phyloP scores from a whole-genome alignment of 1,140 invertebrate species.

The Diachasma alloeum region DNA sequence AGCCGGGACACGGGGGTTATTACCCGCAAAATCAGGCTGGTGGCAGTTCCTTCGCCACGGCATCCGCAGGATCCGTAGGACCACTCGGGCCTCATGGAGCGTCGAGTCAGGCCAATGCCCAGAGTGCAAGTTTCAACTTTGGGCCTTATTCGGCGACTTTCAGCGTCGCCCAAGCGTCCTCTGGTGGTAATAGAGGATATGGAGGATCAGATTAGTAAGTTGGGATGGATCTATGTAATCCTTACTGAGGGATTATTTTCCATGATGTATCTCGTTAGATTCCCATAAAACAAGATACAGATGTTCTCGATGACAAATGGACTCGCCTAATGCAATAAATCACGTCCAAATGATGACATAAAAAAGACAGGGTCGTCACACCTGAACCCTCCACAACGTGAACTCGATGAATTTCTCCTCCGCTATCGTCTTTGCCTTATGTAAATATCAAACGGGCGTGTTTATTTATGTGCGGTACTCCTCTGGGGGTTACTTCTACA shows the following conservation, averaged over 20 bases:
- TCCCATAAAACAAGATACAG: background rate
- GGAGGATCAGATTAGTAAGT: background rate
- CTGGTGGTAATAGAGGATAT: background rate
- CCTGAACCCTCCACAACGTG: background rate
- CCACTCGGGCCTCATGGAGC: constrained; percentile 11
- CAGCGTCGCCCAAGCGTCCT: constrained; percentile 28
- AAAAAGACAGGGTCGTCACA: background rate
- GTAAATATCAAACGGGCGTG: constrained; percentile 18
- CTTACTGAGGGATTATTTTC: no score
- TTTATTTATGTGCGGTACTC: constrained; percentile 20
- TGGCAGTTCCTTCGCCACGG: constrained; percentile 42
- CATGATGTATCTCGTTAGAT: no score
- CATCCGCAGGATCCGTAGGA: constrained; percentile 43
- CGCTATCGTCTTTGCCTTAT: background rate
- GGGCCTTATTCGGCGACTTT: constrained; percentile 49
- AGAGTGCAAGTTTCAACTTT: constrained; percentile 46
- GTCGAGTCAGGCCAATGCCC: constrained; percentile 41
- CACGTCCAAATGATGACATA: background rate
- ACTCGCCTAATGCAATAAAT: background rate
- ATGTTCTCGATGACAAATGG: background rate
- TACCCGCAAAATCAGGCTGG: constrained; percentile 23
- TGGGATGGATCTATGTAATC: background rate
- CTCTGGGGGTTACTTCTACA: background rate
- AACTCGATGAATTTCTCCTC: background rate
- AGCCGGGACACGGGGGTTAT: constrained; percentile 35